phyloP scores from a whole-genome alignment of 2,888 invertebrate species.

The Ecdyonurus torrentis region DNA sequence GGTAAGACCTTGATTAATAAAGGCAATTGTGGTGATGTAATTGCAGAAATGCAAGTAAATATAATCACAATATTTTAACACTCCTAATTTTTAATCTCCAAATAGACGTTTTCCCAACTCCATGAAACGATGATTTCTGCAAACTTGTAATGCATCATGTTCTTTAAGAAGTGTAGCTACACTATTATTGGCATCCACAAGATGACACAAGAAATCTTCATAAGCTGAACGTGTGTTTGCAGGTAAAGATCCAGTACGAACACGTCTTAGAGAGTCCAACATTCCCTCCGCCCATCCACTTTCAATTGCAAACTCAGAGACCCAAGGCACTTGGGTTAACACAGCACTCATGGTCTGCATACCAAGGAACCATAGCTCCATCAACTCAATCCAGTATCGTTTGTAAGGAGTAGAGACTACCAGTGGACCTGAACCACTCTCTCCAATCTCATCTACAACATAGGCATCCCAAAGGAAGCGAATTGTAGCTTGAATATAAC shows the following conservation, averaged over 20 bases:
- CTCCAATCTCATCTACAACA: constrained; percentile 73
- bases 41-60: too few relatives aligned
- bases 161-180: constrained; percentile 63
- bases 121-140: constrained; percentile 76
- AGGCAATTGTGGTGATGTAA: too few relatives aligned
- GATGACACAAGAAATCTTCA: constrained; percentile 72
- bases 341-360: constrained; percentile 84
- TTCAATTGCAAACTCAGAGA: constrained; percentile 78
- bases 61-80: too few relatives aligned
- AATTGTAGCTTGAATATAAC: constrained; percentile 77
- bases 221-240: constrained; percentile 77
- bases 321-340: constrained; percentile 67
- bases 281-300: constrained; percentile 91
- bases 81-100: constrained; percentile 51
- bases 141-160: constrained; percentile 64
- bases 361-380: constrained; percentile 83
- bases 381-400: constrained; percentile 75
- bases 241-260: constrained; percentile 63
- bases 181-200: constrained; percentile 63
- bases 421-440: constrained; percentile 46
- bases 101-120: constrained; percentile 75
- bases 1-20: too few relatives aligned
- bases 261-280: constrained; percentile 61
- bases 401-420: constrained; percentile 76
- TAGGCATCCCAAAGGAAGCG: constrained; percentile 88